A percentile compares a stretch with the other conserved stretches of the same genome.
Evolutionary conservation across 1,140 invertebrate species (phyloP).

Genomic region (Euwallacea fornicatus): DNA sequence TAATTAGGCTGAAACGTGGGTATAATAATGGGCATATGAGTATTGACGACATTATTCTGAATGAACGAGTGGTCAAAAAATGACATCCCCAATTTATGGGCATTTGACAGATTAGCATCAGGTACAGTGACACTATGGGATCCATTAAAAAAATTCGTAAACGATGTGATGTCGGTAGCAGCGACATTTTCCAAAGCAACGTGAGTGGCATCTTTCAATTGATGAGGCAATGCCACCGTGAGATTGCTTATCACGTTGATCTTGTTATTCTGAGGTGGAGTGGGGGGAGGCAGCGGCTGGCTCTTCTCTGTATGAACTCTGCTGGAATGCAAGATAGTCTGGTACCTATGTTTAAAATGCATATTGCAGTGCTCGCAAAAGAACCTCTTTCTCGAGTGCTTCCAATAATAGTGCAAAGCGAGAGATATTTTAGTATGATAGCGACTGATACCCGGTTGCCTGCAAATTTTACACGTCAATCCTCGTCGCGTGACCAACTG

Average conservation of each 20-base stretch:
- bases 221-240: conserved; percentile 35
- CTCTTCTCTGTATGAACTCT: conserved; percentile 49
- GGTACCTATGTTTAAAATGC: conserved; percentile 54
- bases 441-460: conserved; percentile 45
- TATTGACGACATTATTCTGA: conserved; percentile 49
- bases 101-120: conserved; percentile 48
- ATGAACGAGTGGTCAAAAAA: conserved; percentile 53
- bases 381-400: conserved; percentile 47
- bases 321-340: conserved; percentile 54
- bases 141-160: conserved; percentile 43
- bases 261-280: conserved; percentile 11
- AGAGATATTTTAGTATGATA: conserved; percentile 48
- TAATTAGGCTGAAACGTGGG: conserved; percentile 52
- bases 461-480: conserved; percentile 49
- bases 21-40: conserved; percentile 53
- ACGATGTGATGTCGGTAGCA: conserved; percentile 42
- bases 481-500: conserved; percentile 46
- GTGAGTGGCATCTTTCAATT: conserved; percentile 48
- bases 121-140: conserved; percentile 50
- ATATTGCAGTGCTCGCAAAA: conserved; percentile 55
- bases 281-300: conserved; percentile 7
- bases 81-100: conserved; percentile 51
- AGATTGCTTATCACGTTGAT: conserved; percentile 24
- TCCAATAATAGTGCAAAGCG: conserved; percentile 50
- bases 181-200: conserved; percentile 41